A percentile compares a stretch with the other conserved stretches of the same genome.
Evolutionary conservation across 2,797 vertebrate genomes (phyloP).

Genomic region (Muscicapa striata): DNA sequence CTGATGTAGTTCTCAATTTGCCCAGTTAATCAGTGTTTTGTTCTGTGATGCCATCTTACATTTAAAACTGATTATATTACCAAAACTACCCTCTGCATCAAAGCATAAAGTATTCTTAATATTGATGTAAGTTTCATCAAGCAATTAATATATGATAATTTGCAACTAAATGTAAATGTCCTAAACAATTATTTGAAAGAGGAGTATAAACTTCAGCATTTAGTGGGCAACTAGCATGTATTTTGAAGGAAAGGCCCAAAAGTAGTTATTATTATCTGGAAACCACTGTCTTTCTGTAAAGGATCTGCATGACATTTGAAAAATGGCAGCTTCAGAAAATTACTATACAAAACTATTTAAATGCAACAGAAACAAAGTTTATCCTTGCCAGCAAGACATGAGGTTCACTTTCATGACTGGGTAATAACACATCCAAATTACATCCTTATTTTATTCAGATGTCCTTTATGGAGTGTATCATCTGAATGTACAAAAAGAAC

Average conservation of each 20-base stretch:
- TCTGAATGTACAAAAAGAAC: not conserved
- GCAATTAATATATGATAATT: not conserved
- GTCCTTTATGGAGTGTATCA: not conserved
- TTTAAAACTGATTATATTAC: not conserved
- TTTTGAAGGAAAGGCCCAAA: not conserved
- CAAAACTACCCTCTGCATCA: fast-evolving
- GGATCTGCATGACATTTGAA: not conserved
- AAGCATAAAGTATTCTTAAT: not conserved
- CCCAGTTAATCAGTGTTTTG: not conserved
- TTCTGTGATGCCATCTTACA: not conserved
- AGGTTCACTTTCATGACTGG: not conserved
- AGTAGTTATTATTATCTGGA: not conserved
- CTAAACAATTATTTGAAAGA: not conserved
- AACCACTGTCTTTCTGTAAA: not conserved
- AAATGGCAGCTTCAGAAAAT: not conserved
- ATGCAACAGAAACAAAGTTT: not conserved
- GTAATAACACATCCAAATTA: not conserved
- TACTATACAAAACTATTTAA: not conserved
- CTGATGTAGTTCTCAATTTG: not conserved
- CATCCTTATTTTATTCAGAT: not conserved
- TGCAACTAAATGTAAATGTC: not conserved
- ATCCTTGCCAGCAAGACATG: not conserved
- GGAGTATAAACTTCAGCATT: not conserved
- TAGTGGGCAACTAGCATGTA: not conserved
- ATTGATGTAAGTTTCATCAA: not conserved